Percentiles rank a stretch among this genome's conserved stretches.
Evolutionary conservation across 2,888 invertebrate species (phyloP).

Genomic region (Pseudococcus jackbeardsleyi): DNA sequence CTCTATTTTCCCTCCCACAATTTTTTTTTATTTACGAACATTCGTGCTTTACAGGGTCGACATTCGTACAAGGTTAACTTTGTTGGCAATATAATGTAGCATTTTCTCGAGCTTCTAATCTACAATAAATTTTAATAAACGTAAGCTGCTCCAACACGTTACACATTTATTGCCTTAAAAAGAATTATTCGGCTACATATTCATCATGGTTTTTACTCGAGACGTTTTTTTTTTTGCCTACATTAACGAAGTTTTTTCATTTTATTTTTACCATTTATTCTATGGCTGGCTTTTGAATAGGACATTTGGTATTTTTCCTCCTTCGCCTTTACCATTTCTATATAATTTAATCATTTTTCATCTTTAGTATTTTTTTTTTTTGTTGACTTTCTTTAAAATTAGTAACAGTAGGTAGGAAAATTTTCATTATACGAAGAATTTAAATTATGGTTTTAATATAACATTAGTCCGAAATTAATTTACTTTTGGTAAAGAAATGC

Average conservation of each 20-base stretch:
- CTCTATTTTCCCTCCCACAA: not conserved
- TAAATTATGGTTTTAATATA: conserved; percentile 33
- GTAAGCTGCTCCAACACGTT: conserved; percentile 36
- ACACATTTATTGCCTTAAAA: conserved; percentile 41
- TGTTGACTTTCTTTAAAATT: not conserved
- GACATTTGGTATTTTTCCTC: conserved; percentile 1
- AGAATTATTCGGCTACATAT: conserved; percentile 27
- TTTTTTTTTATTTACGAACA: not conserved
- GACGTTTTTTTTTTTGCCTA: conserved; percentile 15
- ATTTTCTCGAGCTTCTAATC: conserved; percentile 44
- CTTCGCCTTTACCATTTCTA: not conserved
- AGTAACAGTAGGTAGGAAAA: not conserved
- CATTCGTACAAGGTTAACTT: conserved; percentile 50
- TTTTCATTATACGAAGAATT: conserved; percentile 22
- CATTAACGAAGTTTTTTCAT: conserved; percentile 19
- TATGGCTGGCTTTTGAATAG: not conserved
- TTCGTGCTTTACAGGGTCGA: conserved; percentile 17
- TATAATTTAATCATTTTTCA: conserved; percentile 27
- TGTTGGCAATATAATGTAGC: conserved; percentile 42
- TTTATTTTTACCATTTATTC: conserved; percentile 15
- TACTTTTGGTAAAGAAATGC: not conserved
- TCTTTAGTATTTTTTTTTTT: conserved; percentile 34
- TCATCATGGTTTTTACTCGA: conserved; percentile 25
- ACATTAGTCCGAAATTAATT: conserved; percentile 8
- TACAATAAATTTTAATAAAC: conserved; percentile 56